Percentiles rank a stretch among this genome's conserved stretches.
phyloP scores from a whole-genome alignment of 2,888 invertebrate genomes.

The Phortica magna region DNA sequence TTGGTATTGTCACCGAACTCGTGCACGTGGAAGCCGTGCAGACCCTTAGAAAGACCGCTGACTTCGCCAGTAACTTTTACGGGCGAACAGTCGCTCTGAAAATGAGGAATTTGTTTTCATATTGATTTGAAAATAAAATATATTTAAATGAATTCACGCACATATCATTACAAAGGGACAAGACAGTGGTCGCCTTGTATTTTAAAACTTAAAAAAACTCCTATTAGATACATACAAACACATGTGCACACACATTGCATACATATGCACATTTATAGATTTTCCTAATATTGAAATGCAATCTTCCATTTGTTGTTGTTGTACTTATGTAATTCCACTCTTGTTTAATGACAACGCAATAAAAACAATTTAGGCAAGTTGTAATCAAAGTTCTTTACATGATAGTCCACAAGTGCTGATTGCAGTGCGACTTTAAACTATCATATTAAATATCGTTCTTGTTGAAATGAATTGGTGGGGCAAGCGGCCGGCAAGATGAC shows the following conservation, averaged over 20 bases:
- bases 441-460: not conserved
- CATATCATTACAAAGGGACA: not conserved
- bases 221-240: not conserved
- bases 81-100: slow-evolving; percentile 81
- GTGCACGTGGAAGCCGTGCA: slow-evolving; percentile 90
- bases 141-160: too few species aligned
- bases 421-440: not conserved
- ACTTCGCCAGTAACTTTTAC: slow-evolving; percentile 91
- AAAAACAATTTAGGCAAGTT: slow-evolving; percentile 30
- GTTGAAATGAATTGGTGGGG: slow-evolving; percentile 5
- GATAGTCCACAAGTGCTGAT: not conserved
- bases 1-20: slow-evolving; percentile 98
- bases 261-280: slow-evolving; percentile 16
- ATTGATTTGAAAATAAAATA: too few species aligned
- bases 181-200: too few species aligned
- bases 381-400: slow-evolving; percentile 33
- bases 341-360: slow-evolving; percentile 55
- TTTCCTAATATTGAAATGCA: not conserved
- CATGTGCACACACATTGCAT: slow-evolving; percentile 1
- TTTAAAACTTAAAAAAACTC: not conserved
- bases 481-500: slow-evolving; percentile 59
- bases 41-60: slow-evolving; percentile 86
- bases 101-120: slow-evolving; percentile 27
- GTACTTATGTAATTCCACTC: slow-evolving; percentile 57
- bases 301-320: slow-evolving; percentile 37